These are phyloP conservation scores for Augiades crinisus DNA, from an alignment of 2,888 invertebrate species.

Conservation along the genomic window DNA sequence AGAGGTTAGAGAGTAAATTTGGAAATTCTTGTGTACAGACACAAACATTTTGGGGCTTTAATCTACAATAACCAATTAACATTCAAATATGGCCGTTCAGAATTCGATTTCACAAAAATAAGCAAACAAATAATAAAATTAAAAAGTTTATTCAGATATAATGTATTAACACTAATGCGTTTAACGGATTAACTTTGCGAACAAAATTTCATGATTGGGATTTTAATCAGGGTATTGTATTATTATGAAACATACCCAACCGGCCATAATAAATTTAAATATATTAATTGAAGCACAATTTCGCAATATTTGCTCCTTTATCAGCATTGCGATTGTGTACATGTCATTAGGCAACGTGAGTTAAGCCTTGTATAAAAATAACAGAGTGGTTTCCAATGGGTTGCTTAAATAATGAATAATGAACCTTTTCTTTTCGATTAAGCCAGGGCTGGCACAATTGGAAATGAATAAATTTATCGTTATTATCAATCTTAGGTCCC, in stretches of 20 bases:
- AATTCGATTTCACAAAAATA: too few species aligned
- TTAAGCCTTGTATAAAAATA: constrained; percentile 2
- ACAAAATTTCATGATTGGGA: not conserved
- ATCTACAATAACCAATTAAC: too few species aligned
- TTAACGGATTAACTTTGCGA: not conserved
- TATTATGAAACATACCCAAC: not conserved
- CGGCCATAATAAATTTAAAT: not conserved
- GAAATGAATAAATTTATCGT: too few species aligned
- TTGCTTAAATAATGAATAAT: constrained; percentile 7
- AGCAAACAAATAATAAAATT: too few species aligned
- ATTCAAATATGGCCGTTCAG: too few species aligned
- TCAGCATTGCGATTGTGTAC: constrained; percentile 1
- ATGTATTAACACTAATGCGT: too few species aligned
- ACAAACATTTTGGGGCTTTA: too few species aligned
- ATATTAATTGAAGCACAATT: constrained; percentile 2
- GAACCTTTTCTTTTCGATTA: not conserved
- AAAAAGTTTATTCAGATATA: too few species aligned
- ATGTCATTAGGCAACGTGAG: constrained; percentile 6
- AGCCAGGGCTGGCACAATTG: too few species aligned
- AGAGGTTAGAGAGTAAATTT: too few species aligned
- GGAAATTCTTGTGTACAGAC: too few species aligned
- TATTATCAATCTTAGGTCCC: too few species aligned
- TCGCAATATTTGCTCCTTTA: not conserved
- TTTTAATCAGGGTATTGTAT: not conserved
- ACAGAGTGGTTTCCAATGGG: not conserved